Conservation (phyloP, 2,113 vertebrate species). For the Lethenteron camtschaticum region DNA sequence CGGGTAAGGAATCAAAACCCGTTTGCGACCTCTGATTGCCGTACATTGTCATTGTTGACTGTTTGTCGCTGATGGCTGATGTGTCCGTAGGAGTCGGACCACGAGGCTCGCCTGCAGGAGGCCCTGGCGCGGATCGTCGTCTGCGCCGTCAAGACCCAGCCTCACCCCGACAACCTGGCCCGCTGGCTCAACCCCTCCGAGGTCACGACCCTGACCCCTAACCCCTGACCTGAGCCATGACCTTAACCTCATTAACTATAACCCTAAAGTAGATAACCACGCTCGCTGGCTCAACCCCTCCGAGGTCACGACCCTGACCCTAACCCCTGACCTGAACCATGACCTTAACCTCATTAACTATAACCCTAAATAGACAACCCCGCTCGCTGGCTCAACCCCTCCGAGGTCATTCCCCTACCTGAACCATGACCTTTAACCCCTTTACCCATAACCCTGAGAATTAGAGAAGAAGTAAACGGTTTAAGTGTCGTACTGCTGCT, state of each 20-base stretch:
- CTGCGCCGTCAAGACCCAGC: slow-evolving; percentile 45
- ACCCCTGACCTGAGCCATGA: no score
- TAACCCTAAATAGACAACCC: neutral
- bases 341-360: no score
- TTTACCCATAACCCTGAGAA: no score
- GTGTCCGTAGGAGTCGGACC: slow-evolving; percentile 42
- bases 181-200: slow-evolving; percentile 83
- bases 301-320: neutral
- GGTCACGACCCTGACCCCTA: slow-evolving; percentile 21
- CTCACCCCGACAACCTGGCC: slow-evolving; percentile 21
- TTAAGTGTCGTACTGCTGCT: no score
- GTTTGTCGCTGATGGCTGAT: neutral
- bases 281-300: no score
- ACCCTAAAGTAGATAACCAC: neutral
- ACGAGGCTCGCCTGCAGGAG: slow-evolving; percentile 49
- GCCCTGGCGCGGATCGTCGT: slow-evolving; percentile 53
- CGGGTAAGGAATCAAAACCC: no score
- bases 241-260: no score
- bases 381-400: no score
- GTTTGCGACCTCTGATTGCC: no score
- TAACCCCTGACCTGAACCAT: no score
- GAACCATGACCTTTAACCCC: no score
- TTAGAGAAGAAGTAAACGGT: no score
- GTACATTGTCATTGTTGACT: neutral
- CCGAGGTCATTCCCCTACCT: neutral